phyloP scores from a whole-genome alignment of 1,140 invertebrate genomes.

The Drosophila nigrodunni region DNA sequence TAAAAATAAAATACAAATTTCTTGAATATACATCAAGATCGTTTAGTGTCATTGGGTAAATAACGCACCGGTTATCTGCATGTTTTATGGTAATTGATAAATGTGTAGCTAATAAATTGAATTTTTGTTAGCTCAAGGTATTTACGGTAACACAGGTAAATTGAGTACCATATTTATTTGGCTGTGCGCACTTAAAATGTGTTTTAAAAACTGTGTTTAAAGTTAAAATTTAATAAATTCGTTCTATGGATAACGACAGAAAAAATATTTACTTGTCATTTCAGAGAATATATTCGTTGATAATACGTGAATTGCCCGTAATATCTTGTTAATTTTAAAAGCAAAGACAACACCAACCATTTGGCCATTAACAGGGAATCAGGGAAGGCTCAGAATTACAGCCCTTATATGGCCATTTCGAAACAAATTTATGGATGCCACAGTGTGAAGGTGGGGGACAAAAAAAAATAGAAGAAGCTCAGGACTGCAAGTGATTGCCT shows the following conservation, averaged over 20 bases:
- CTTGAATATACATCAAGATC: constrained; percentile 49
- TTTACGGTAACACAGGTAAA: constrained; percentile 18
- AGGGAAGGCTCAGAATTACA: constrained; percentile 45
- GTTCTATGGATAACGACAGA: too few species aligned
- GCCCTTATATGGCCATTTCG: constrained; percentile 70
- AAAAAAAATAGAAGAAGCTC: constrained; percentile 30
- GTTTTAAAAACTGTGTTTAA: too few species aligned
- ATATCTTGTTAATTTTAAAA: constrained; percentile 69
- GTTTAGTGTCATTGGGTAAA: constrained; percentile 29
- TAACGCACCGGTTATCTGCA: constrained; percentile 47
- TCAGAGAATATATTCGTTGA: constrained; percentile 5
- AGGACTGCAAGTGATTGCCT: constrained; percentile 71
- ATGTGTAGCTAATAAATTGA: constrained; percentile 51
- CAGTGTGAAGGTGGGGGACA: not conserved
- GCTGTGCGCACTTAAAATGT: too few species aligned
- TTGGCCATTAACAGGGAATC: constrained; percentile 74
- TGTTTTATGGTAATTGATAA: constrained; percentile 63
- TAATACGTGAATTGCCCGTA: not conserved
- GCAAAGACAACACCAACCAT: constrained; percentile 52
- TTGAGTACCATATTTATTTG: too few species aligned
- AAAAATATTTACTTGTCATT: not conserved
- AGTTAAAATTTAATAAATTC: too few species aligned
- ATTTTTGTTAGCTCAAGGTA: constrained; percentile 40
- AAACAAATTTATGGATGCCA: constrained; percentile 65
- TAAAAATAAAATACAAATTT: constrained; percentile 73